Base-by-base conservation (phyloP, 2,888 invertebrate genomes). In the Aphidoletes aphidimyza region DNA sequence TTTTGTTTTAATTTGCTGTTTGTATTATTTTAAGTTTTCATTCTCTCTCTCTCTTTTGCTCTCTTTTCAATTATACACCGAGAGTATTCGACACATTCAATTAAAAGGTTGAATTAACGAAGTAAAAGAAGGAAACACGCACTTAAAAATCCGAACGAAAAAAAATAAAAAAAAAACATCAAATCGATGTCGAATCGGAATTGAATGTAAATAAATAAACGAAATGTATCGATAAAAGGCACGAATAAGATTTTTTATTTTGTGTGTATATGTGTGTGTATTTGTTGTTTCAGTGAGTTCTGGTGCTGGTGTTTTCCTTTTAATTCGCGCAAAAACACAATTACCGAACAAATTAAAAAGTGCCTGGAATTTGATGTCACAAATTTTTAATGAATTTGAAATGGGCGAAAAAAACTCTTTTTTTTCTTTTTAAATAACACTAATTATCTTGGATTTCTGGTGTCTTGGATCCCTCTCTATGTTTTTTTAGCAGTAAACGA, bases 121-220 rank as follows among this genome's bases (percentile, higher is more conserved):
- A 19, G 0, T 30, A 30, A 11, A 26, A 30, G 11, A 69, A n/a
- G 34, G 69, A 69, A 69, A 69, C 69, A 69, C 69, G 69, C 69
- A 69, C 69, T 69, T 30, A 69, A n/a, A n/a, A 69, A 14, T 69
- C 69, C 69, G 30, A 69, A n/a, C n/a, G n/a, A n/a, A n/a, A n/a
- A n/a, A n/a, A n/a, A n/a, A n/a, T n/a, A n/a, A n/a, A n/a, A n/a
- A n/a, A n/a, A n/a, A n/a, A n/a, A n/a, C n/a, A n/a, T n/a, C n/a
- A n/a, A 69, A 69, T 69, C 69, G 69, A 26, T 30, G 69, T 69
- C 34, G 17, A n/a, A 69, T 69, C 30, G 42, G n/a, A 2, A 54
- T 54, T 54, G 22, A 54, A 54, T 54, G 54, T 54, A 54, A 54
- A 54, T 54, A 54, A 54, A 54, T 47, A 47, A 47, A 47, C 47